Conservation (phyloP, 2,113 vertebrate species). For the Gadus chalcogrammus region DNA sequence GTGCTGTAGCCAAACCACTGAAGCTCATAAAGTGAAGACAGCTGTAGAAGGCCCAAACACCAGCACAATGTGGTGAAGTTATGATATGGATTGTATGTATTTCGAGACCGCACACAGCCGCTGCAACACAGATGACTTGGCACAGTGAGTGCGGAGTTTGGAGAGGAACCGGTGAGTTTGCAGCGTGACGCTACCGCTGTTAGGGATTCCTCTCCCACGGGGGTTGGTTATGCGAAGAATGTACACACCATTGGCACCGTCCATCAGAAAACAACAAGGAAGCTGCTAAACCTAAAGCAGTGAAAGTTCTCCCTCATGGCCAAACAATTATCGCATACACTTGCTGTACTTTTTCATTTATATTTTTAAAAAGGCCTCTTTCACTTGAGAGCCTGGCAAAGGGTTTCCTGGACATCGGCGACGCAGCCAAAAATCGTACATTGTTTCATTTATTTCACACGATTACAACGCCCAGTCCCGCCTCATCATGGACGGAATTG, state of each 20-base stretch:
- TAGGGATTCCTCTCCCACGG: not conserved
- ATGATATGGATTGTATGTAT: not conserved
- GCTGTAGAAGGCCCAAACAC: constrained; percentile 35
- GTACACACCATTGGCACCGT: not conserved
- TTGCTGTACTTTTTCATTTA: not conserved
- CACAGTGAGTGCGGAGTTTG: no score
- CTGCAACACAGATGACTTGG: no score
- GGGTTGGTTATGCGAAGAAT: not conserved
- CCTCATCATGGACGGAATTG: constrained; percentile 23
- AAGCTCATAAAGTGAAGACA: constrained; percentile 49
- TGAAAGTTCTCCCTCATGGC: no score
- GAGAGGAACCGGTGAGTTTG: no score
- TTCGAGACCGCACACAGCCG: no score
- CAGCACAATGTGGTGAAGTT: not conserved
- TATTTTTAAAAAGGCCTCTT: not conserved
- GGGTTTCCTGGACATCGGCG: not conserved
- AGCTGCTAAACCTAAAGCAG: no score
- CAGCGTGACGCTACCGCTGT: no score
- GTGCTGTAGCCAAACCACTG: constrained; percentile 33
- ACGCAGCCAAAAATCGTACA: constrained; percentile 4
- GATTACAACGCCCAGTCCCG: constrained; percentile 19
- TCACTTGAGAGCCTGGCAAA: constrained; percentile 12
- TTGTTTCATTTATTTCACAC: not conserved
- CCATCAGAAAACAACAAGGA: not conserved
- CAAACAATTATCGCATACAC: no score